A percentile compares a stretch with the other conserved stretches of the same genome.
Conservation (phyloP, 2,797 vertebrate genomes). For the Oreortyx pictus region DNA sequence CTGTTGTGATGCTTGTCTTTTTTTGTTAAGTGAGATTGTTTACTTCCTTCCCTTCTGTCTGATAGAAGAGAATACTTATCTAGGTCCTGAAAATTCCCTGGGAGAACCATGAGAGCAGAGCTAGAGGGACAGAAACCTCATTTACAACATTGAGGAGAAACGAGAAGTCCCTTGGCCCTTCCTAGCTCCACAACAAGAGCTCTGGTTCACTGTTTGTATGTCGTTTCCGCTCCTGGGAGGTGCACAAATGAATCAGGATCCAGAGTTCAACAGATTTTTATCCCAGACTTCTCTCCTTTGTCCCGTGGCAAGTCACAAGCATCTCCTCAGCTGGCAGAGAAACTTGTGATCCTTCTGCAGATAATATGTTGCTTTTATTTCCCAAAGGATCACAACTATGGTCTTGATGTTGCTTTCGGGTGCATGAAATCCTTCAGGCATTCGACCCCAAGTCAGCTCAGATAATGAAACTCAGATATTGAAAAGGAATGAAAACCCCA, state of each 20-base stretch:
- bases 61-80: not conserved
- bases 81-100: not conserved
- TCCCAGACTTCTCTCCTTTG: not conserved
- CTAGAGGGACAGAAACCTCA: conserved; percentile 15
- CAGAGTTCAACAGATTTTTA: conserved; percentile 12
- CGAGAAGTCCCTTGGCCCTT: not conserved
- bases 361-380: conserved; percentile 6
- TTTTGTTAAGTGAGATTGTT: not conserved
- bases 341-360: conserved; percentile 23
- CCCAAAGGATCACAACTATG: not conserved
- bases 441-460: conserved; percentile 39
- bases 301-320: conserved; percentile 29
- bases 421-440: conserved; percentile 13
- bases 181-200: not conserved
- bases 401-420: not conserved
- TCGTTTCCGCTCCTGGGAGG: not conserved
- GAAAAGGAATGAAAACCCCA: conserved; percentile 29
- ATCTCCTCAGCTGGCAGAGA: not conserved
- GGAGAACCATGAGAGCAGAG: not conserved
- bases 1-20: not conserved
- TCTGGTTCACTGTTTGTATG: not conserved
- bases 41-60: not conserved
- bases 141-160: not conserved
- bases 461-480: conserved; percentile 57
- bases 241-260: not conserved